Percentiles rank a stretch among this genome's conserved stretches.
Conservation (phyloP, 2,888 invertebrate species). For the Nematopogon swammerdamellus region DNA sequence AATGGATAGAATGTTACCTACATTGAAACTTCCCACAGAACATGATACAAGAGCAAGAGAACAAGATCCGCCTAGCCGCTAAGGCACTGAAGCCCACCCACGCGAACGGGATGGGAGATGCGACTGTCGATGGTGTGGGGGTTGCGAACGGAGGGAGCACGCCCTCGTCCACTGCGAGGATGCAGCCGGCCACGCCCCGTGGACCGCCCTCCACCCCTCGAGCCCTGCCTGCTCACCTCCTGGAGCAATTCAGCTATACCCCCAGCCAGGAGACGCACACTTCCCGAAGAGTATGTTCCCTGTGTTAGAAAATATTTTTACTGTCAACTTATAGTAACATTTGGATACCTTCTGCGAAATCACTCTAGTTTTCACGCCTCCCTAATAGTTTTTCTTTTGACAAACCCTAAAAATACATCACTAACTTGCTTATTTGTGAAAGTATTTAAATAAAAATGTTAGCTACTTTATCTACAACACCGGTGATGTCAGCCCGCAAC, state of each 20-base stretch:
- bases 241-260: conserved; percentile 30
- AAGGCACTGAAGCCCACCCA: conserved; percentile 29
- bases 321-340: no score
- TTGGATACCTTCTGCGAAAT: no score
- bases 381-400: no score
- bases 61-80: conserved; percentile 40
- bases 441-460: no score
- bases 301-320: no score
- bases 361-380: no score
- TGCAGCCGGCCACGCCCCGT: conserved; percentile 16
- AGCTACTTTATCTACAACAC: no score
- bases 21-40: conserved; percentile 17
- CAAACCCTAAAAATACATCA: no score
- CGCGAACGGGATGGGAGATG: conserved; percentile 22
- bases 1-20: no score
- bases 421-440: no score
- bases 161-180: background rate
- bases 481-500: no score
- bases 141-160: background rate
- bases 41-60: conserved; percentile 41
- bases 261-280: conserved; percentile 19
- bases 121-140: background rate
- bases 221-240: conserved; percentile 38
- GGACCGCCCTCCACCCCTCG: conserved; percentile 35
- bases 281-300: background rate